These are phyloP conservation scores for Drosophila hydei DNA, from an alignment of 1,140 invertebrate genomes.

Conservation along the genomic window DNA sequence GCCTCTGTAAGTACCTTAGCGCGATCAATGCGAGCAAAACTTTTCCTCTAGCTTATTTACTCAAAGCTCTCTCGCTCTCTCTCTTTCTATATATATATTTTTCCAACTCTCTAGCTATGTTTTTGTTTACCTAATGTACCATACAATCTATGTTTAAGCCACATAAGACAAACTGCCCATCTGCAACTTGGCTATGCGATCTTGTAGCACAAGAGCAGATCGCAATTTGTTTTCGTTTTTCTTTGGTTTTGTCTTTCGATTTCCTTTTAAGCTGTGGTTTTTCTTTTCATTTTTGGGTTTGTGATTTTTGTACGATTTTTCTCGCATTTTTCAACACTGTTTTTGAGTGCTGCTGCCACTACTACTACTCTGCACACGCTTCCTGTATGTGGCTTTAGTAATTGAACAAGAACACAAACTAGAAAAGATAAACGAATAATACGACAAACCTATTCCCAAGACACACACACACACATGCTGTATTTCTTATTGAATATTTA, in stretches of 20 bases:
- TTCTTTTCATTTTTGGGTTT: conserved; percentile 4
- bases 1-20: conserved; percentile 46
- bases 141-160: conserved; percentile 20
- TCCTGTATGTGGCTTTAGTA: conserved; percentile 65
- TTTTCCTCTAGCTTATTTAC: conserved; percentile 46
- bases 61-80: conserved; percentile 22
- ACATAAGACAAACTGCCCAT: conserved; percentile 9
- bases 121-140: conserved; percentile 13
- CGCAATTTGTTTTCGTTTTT: conserved; percentile 19
- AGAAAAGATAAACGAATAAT: conserved; percentile 16
- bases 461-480: conserved; percentile 2
- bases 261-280: too few species aligned
- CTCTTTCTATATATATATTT: conserved; percentile 9
- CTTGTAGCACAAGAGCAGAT: conserved; percentile 19
- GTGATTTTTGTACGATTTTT: conserved; percentile 19
- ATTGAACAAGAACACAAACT: conserved; percentile 33
- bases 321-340: conserved; percentile 40
- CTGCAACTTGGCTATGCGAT: conserved; percentile 24
- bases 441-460: background rate
- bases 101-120: conserved; percentile 2
- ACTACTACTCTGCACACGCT: conserved; percentile 60
- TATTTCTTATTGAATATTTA: conserved; percentile 4
- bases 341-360: conserved; percentile 52
- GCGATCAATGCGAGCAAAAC: conserved; percentile 19
- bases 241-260: conserved; percentile 9